Conservation (phyloP, 2,113 vertebrate species). For the Pelusios castaneus region DNA sequence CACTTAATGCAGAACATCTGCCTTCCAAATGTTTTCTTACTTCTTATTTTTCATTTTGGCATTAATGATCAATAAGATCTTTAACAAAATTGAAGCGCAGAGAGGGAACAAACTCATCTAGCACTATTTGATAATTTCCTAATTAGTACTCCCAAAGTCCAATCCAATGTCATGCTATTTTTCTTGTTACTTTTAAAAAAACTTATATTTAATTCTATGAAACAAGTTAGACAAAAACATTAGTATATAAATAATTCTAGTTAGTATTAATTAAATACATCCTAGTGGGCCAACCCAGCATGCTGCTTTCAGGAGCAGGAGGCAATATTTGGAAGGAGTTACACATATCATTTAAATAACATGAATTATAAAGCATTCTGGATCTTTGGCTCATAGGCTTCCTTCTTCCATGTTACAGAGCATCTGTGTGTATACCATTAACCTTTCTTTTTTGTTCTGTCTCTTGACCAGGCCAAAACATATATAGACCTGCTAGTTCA, state of each 20-base stretch:
- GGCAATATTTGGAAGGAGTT: neutral
- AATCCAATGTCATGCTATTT: neutral
- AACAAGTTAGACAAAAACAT: neutral
- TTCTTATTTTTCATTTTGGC: constrained; percentile 52
- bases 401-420: neutral
- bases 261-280: neutral
- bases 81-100: constrained; percentile 15
- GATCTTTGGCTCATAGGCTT: neutral
- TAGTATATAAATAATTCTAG: neutral
- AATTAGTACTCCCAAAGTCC: constrained; percentile 3
- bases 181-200: neutral
- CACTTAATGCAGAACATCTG: constrained; percentile 56
- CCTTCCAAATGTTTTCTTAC: constrained; percentile 45
- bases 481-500: neutral
- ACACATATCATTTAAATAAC: neutral
- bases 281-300: neutral
- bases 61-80: constrained; percentile 48
- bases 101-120: constrained; percentile 2
- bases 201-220: accelerated
- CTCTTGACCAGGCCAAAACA: neutral
- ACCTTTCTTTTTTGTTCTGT: neutral
- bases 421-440: neutral
- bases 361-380: neutral
- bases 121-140: neutral
- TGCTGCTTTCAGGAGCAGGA: neutral